Conservation (phyloP, 2,797 vertebrate genomes). For the Heterohyrax brucei region DNA sequence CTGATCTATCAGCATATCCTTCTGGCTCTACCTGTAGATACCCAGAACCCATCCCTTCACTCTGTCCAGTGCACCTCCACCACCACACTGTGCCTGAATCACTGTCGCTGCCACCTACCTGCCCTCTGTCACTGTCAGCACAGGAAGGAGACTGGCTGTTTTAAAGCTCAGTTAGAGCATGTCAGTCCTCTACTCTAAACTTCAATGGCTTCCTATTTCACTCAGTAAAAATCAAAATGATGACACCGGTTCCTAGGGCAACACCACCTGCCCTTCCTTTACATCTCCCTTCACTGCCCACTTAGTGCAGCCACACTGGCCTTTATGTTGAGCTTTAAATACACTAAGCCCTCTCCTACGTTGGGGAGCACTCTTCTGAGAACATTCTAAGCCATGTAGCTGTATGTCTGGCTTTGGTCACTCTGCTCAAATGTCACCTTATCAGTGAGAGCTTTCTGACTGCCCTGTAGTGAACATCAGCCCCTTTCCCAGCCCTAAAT, state of each 20-base stretch:
- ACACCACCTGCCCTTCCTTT: rapidly evolving
- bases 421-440: no score
- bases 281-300: no score
- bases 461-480: rapidly evolving
- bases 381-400: not conserved
- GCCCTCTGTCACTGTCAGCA: not conserved
- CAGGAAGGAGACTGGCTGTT: not conserved
- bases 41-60: not conserved
- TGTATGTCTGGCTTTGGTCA: rapidly evolving
- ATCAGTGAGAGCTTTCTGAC: not conserved
- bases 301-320: not conserved
- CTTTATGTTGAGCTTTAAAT: not conserved
- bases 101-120: no score
- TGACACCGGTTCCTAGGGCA: not conserved
- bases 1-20: not conserved
- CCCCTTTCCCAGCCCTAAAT: no score
- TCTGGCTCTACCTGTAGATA: not conserved
- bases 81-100: rapidly evolving
- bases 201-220: not conserved
- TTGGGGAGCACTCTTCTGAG: not conserved
- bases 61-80: not conserved
- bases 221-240: not conserved
- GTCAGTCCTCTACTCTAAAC: not conserved
- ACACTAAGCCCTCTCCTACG: not conserved
- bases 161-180: not conserved